phyloP scores from a whole-genome alignment of 2,888 invertebrate genomes.

The Drosophila stalkeri region DNA sequence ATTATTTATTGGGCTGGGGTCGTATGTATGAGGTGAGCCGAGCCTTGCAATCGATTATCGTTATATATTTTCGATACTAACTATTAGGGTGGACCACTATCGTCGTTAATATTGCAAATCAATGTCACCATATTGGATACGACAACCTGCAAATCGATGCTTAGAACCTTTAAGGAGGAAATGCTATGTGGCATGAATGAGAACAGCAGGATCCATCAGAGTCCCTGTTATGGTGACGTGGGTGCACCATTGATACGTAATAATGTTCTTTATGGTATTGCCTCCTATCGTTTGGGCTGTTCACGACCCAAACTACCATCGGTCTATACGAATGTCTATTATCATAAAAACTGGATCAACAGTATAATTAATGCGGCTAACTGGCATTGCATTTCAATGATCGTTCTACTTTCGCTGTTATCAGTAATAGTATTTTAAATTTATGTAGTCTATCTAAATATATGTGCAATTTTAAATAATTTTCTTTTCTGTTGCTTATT shows the following conservation, averaged over 20 bases:
- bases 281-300: constrained; percentile 42
- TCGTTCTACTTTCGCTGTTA: constrained; percentile 7
- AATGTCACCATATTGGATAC: background rate
- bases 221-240: constrained; percentile 46
- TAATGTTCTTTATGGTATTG: constrained; percentile 17
- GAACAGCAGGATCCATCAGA: background rate
- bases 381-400: background rate
- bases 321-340: constrained; percentile 42
- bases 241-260: constrained; percentile 34
- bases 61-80: background rate
- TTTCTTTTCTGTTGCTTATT: too few species aligned
- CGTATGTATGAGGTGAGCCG: constrained; percentile 28
- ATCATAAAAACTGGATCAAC: constrained; percentile 34
- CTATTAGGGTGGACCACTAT: constrained; percentile 33
- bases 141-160: constrained; percentile 3
- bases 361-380: background rate
- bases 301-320: constrained; percentile 15
- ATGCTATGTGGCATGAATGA: constrained; percentile 43
- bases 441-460: background rate
- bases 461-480: background rate
- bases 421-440: background rate
- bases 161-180: constrained; percentile 24
- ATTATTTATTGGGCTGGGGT: constrained; percentile 44
- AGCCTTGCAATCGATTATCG: background rate
- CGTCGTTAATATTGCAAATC: constrained; percentile 15